Conservation (phyloP, 2,797 vertebrate genomes). For the Salarias fasciatus region DNA sequence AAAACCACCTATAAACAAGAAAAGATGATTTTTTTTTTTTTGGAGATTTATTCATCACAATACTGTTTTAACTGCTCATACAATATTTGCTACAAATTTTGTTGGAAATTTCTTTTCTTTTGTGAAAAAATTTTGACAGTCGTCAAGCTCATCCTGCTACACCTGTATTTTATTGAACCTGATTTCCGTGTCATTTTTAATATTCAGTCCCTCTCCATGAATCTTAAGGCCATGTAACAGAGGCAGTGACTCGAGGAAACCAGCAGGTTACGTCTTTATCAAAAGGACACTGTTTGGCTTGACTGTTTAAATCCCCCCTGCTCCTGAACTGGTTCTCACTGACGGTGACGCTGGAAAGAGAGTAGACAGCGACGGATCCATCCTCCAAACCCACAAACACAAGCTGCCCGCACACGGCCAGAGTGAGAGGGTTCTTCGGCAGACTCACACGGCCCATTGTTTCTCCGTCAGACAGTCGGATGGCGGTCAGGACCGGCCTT, state of each 20-base stretch:
- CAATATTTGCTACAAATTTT: not conserved
- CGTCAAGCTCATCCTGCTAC: too few species aligned
- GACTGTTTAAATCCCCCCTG: constrained; percentile 18
- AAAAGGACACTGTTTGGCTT: constrained; percentile 53
- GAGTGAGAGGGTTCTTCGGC: constrained; percentile 60
- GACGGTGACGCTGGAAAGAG: constrained; percentile 66
- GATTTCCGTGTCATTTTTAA: too few species aligned
- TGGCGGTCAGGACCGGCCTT: constrained; percentile 69
- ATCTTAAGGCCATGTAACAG: constrained; percentile 67
- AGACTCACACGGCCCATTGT: constrained; percentile 73
- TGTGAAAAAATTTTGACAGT: too few species aligned
- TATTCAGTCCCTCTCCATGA: too few species aligned
- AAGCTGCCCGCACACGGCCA: constrained; percentile 64
- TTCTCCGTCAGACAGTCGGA: constrained; percentile 73
- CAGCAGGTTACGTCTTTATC: constrained; percentile 56
- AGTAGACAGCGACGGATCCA: constrained; percentile 82
- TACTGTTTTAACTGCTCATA: not conserved
- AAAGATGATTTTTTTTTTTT: too few species aligned
- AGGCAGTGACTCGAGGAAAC: constrained; percentile 61
- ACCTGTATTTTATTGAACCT: too few species aligned
- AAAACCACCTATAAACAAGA: too few species aligned
- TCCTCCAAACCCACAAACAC: constrained; percentile 85
- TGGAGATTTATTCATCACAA: too few species aligned
- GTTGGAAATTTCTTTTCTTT: too few species aligned
- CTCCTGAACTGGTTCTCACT: constrained; percentile 27